Conservation (phyloP, 2,797 vertebrate genomes). For the Melanitta fusca region DNA sequence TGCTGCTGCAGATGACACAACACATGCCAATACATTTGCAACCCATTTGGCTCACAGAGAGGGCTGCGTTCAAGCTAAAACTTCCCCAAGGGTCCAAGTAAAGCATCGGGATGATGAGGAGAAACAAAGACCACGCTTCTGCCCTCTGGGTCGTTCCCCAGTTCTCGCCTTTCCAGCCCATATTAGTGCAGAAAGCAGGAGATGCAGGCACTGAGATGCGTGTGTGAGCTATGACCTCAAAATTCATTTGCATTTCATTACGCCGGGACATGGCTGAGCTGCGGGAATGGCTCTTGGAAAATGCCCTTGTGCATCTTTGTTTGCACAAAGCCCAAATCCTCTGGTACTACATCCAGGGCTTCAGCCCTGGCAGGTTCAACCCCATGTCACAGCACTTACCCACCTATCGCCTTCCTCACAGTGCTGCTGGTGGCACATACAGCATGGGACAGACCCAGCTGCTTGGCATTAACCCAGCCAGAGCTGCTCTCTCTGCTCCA, state of each 20-base stretch:
- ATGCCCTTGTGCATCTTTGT: background rate
- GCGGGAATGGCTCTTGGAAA: background rate
- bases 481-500: background rate
- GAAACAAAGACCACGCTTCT: background rate
- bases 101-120: background rate
- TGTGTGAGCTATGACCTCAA: background rate
- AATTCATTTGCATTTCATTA: background rate
- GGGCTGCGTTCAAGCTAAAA: background rate
- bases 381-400: background rate
- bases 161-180: constrained; percentile 5
- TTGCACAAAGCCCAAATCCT: background rate
- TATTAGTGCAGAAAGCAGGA: background rate
- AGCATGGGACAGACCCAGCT: background rate
- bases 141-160: background rate
- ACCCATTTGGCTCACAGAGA: background rate
- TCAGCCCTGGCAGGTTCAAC: background rate
- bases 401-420: background rate
- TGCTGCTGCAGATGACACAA: constrained; percentile 1
- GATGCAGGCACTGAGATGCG: accelerated
- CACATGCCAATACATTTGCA: constrained; percentile 48
- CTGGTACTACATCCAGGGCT: background rate
- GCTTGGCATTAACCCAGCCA: background rate
- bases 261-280: background rate
- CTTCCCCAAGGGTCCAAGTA: background rate
- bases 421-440: accelerated